phyloP scores from a whole-genome alignment of 2,888 invertebrate species.

The Eupeodes luniger region DNA sequence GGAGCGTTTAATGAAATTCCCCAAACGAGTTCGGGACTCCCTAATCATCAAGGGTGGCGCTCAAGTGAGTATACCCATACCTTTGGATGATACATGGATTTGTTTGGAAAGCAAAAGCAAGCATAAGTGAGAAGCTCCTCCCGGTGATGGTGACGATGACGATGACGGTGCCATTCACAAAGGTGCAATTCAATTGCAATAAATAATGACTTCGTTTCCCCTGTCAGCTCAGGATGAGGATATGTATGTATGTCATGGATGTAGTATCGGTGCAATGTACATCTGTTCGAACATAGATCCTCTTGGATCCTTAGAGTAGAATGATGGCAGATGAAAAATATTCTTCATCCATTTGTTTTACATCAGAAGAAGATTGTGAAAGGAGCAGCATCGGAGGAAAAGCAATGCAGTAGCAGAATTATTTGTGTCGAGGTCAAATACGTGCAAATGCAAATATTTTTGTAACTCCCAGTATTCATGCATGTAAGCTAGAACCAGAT shows the following conservation, averaged over 20 bases:
- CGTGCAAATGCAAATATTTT: constrained; percentile 62
- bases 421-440: constrained; percentile 55
- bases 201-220: constrained; percentile 56
- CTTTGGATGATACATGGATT: too few relatives aligned
- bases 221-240: constrained; percentile 5
- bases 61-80: neutral
- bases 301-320: neutral
- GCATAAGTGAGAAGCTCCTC: neutral
- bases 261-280: neutral
- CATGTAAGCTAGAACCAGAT: neutral
- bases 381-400: neutral
- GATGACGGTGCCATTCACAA: neutral
- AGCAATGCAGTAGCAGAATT: neutral
- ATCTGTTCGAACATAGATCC: constrained; percentile 44
- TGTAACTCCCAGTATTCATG: constrained; percentile 2
- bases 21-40: constrained; percentile 21
- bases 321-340: constrained; percentile 21
- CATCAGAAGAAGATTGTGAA: constrained; percentile 5
- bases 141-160: neutral
- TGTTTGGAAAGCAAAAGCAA: neutral
- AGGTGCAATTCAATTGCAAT: constrained; percentile 52
- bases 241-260: neutral
- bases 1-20: constrained; percentile 63
- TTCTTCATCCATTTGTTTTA: neutral
- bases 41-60: constrained; percentile 14